Percentiles rank a stretch among this genome's conserved stretches.
Conservation (phyloP, 2,888 invertebrate species). For the Tineola bisselliella region DNA sequence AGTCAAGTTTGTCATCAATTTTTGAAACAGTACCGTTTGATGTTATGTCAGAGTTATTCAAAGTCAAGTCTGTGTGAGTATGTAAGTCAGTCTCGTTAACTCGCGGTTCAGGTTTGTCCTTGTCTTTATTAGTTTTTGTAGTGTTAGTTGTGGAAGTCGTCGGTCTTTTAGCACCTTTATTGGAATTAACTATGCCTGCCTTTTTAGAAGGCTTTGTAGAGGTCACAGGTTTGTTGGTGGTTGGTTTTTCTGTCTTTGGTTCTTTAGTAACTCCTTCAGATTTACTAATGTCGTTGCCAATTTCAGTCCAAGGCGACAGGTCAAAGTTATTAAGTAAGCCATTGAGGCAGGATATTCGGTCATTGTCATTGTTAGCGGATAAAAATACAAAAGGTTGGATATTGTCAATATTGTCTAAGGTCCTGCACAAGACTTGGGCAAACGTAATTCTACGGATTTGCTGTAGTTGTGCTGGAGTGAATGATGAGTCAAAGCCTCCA, state of each 20-base stretch:
- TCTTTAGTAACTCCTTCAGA: constrained; percentile 30
- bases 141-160: constrained; percentile 19
- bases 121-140: constrained; percentile 25
- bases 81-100: constrained; percentile 26
- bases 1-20: constrained; percentile 71
- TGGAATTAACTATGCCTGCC: constrained; percentile 19
- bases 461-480: constrained; percentile 79
- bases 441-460: constrained; percentile 76
- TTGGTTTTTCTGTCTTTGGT: constrained; percentile 17
- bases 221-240: constrained; percentile 27
- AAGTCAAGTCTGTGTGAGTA: constrained; percentile 23
- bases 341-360: constrained; percentile 66
- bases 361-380: constrained; percentile 68
- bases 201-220: constrained; percentile 25
- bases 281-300: constrained; percentile 47
- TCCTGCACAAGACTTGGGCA: constrained; percentile 77
- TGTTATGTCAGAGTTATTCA: constrained; percentile 17
- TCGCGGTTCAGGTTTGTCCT: constrained; percentile 27
- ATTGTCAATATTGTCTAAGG: constrained; percentile 71
- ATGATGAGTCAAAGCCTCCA: constrained; percentile 75
- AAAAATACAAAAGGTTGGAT: constrained; percentile 79
- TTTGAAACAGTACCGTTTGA: constrained; percentile 32
- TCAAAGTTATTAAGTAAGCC: constrained; percentile 67
- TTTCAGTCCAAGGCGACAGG: constrained; percentile 71
- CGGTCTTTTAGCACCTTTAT: constrained; percentile 25